These are phyloP conservation scores for Odontomyia ornata DNA, from an alignment of 2,888 invertebrate genomes.

Conservation along the genomic window DNA sequence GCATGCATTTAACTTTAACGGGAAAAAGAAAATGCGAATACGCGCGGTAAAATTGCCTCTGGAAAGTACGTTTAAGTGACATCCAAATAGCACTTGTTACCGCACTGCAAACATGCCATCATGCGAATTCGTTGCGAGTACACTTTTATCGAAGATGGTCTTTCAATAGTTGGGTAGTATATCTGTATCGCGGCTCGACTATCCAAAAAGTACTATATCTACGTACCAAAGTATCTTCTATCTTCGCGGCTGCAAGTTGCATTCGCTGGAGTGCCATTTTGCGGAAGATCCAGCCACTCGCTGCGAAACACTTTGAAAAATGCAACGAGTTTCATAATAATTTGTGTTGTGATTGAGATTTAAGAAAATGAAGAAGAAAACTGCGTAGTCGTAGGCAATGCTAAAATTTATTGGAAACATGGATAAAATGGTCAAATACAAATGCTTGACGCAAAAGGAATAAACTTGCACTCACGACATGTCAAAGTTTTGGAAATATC, in stretches of 20 bases:
- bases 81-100: conserved; percentile 45
- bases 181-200: not conserved
- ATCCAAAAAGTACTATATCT: conserved; percentile 15
- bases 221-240: not conserved
- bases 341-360: conserved; percentile 22
- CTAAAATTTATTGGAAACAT: not conserved
- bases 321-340: conserved; percentile 11
- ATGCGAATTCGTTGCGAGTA: conserved; percentile 17
- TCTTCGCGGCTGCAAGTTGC: not conserved
- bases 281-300: not conserved
- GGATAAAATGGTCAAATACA: not conserved
- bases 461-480: not conserved
- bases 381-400: conserved; percentile 1
- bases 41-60: conserved; percentile 41
- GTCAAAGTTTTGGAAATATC: too few species aligned
- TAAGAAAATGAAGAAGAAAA: conserved; percentile 20
- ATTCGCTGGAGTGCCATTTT: not conserved
- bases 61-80: conserved; percentile 42
- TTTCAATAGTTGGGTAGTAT: conserved; percentile 20
- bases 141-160: conserved; percentile 26
- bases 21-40: conserved; percentile 43
- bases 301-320: not conserved
- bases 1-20: conserved; percentile 40
- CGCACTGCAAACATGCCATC: conserved; percentile 38
- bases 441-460: not conserved